Base-by-base conservation (phyloP, 2,888 invertebrate genomes). In the Autographa gamma region DNA sequence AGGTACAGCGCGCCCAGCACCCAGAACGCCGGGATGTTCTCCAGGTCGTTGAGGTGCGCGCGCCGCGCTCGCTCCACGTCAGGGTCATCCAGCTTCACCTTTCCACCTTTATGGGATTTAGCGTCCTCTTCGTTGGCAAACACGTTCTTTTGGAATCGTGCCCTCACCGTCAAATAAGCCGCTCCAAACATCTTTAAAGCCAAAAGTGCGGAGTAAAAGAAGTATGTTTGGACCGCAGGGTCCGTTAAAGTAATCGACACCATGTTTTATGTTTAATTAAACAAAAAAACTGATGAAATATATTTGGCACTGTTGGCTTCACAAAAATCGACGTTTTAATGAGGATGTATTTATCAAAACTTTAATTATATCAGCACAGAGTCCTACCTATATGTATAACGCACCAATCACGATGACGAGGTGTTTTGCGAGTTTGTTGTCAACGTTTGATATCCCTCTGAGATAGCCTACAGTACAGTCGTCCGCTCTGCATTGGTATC, bases 21-120 rank as follows among this genome's bases (percentile, higher is more conserved):
- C 85, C 97, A 93, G 84, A 97, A 97, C 18, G 96, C 93, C 0
- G 96, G 95, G 69, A 97, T 97, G 88, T 97, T 97, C 90, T 97
- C 97, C 86, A 97, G 87, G 88, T 97, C 97, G 85, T 97, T 97
- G 78, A 96, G 93, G 85, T 97, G 97, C n/a, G 97, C 97, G 88
- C 97, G 90, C 56, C 94, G 83, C 38, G 91, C 89, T 70, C 94
- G 82, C 80, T 95, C 95, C 54, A 94, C 93, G 70, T 93, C 92
- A 0, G 89, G 90, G 66, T 92, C 93, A 69, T 93, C 92, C 0
- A 83, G 81, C 73, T 91, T 93, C 60, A 94, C 88, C 69, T 88
- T 85, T 3, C 90, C 25, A 25, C 25, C 90, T 9, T 88, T 87
- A 1, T 60, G 52, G 2, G 41, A 8, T 66, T 79, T 87, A 0